Evolutionary conservation across 2,113 vertebrate species (phyloP), one percentile per base, ranked within the genome.

Genomic region (Chrysemys picta): DNA sequence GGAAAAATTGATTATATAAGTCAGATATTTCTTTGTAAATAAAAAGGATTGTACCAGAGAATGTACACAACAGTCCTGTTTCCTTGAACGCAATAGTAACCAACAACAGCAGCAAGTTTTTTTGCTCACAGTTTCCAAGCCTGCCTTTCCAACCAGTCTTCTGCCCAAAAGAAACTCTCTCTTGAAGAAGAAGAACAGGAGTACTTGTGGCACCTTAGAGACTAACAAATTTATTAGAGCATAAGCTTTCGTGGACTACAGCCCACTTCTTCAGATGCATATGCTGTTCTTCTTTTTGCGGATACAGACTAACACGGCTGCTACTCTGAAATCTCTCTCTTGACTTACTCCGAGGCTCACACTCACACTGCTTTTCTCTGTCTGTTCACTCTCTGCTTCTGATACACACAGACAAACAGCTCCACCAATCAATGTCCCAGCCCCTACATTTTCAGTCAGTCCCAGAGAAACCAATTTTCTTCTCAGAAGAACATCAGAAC

Each of bases 81-180:
- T 22, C 93, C 56, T 95, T 89, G 90, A 96, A 94, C 56, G 54
- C 91, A 78, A 78, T 78, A 96, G 94, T 52, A 94, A 22, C 94
- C 24, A 59, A 91, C 35, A 84, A 85, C 75, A 90, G 52, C 6
- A 57, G 5, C 78, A 96, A 85, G 42, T 84, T 93, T 87, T 76
- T 80, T 87, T 57, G n/a, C 90, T 95, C 82, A 9, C 56, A 62
- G 89, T 95, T 96, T 94, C 84, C 76, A 80, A 80, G 65, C 16
- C 57, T 89, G 76, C 45, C 83, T 82, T 91, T 82, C 22, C 21
- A 42, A 14, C n/a, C 88, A 84, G 78, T 50, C 21, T 27, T 5
- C 5, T 45, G 38, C 85, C 90, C 56, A 4, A 94, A 78, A 95
- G 6, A 84, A 86, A 72, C 31, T 0, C 13, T 59, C 69, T 82